Percentiles rank a stretch among this genome's conserved stretches.
These are phyloP conservation scores for Cataglyphis livida DNA, from an alignment of 2,888 invertebrate genomes.

Conservation along the genomic window DNA sequence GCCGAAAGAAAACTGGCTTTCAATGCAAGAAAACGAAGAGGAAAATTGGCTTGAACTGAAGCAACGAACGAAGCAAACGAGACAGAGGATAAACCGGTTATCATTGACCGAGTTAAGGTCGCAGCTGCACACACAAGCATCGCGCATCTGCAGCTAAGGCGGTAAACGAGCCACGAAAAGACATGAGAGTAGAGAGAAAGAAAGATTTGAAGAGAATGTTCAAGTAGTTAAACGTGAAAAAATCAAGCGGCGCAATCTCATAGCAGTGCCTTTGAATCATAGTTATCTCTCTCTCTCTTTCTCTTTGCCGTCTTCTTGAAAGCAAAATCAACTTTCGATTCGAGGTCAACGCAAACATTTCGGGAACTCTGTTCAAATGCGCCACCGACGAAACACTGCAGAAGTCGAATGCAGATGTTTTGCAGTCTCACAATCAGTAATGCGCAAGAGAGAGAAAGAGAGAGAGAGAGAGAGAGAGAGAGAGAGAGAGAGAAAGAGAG, in stretches of 20 bases:
- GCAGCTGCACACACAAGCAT: constrained; percentile 30
- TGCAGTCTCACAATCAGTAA: constrained; percentile 21
- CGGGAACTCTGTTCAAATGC: constrained; percentile 1
- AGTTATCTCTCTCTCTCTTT: not conserved
- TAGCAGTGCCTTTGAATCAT: constrained; percentile 8
- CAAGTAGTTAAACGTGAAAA: constrained; percentile 20
- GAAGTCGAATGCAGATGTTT: constrained; percentile 38
- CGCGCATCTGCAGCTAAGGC: constrained; percentile 11
- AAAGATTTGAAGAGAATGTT: constrained; percentile 12
- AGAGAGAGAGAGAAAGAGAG: not conserved
- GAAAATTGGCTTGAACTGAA: constrained; percentile 36
- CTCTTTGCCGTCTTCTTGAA: not conserved
- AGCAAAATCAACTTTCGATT: constrained; percentile 12
- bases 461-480: not conserved
- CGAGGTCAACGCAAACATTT: constrained; percentile 49
- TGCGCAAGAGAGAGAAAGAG: not conserved
- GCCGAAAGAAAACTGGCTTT: constrained; percentile 53
- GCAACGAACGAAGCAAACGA: not conserved
- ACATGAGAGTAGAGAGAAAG: constrained; percentile 19
- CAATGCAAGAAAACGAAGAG: constrained; percentile 28
- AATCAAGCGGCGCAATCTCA: constrained; percentile 1
- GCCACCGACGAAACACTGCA: constrained; percentile 10
- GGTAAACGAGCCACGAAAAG: constrained; percentile 41
- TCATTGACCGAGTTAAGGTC: constrained; percentile 62
- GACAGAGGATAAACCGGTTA: constrained; percentile 41